Evolutionary conservation across 1,140 invertebrate genomes (phyloP).

Genomic region (Pristionchus pacificus): DNA sequence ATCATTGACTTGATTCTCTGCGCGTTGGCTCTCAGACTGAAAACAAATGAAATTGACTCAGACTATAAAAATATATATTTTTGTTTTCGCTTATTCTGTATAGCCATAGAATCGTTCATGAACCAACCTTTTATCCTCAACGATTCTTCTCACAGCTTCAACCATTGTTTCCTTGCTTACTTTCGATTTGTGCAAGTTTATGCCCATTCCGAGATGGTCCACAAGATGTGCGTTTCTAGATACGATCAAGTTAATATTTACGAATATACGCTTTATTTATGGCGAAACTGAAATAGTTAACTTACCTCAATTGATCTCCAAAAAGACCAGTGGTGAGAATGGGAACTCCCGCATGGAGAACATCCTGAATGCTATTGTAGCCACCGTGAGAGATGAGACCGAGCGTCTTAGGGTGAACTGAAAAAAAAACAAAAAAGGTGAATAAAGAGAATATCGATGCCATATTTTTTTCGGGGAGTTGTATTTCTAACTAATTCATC

Average conservation of each 20-base stretch:
- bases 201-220: background rate
- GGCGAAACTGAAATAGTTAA: too few species aligned
- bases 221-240: background rate
- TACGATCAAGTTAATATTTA: background rate
- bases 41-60: too few species aligned
- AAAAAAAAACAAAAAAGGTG: too few species aligned
- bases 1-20: background rate
- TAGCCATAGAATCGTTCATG: too few species aligned
- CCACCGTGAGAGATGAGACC: conserved; percentile 20
- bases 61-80: background rate
- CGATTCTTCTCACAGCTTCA: background rate
- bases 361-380: conserved; percentile 13
- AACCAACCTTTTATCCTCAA: background rate
- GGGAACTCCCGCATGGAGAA: background rate
- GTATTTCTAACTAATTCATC: too few species aligned
- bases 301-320: background rate
- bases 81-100: background rate
- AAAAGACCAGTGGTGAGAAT: background rate
- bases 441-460: too few species aligned
- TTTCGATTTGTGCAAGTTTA: background rate
- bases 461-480: too few species aligned
- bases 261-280: too few species aligned
- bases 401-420: conserved; percentile 10
- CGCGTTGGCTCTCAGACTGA: background rate
- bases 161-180: background rate